Percentiles rank a stretch among this genome's conserved stretches.
phyloP scores from a whole-genome alignment of 2,113 vertebrate genomes.

The Nestor notabilis region DNA sequence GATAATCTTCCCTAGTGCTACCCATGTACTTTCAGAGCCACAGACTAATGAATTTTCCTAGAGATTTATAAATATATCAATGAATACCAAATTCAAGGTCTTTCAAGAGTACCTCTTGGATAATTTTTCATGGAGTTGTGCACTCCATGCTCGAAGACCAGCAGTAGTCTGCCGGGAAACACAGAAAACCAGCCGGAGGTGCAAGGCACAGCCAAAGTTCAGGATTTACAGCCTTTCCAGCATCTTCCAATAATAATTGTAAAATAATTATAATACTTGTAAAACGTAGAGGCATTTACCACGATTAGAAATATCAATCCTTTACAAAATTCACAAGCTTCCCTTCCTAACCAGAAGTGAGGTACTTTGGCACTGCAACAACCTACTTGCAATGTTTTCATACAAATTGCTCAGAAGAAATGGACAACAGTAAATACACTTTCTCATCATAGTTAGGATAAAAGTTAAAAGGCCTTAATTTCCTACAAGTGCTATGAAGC shows the following conservation, averaged over 20 bases:
- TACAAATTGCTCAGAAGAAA: not conserved
- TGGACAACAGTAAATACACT: not conserved
- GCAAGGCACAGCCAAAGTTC: not conserved
- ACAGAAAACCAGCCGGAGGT: not conserved
- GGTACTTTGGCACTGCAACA: not conserved
- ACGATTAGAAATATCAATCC: not conserved
- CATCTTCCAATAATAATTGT: not conserved
- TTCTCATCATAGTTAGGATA: not conserved
- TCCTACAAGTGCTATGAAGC: not conserved
- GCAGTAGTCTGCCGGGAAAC: not conserved
- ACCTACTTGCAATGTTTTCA: not conserved
- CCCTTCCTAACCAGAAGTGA: not conserved
- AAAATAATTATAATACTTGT: not conserved
- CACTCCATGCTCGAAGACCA: accelerated
- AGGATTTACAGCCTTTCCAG: not conserved
- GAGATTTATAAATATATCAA: not conserved
- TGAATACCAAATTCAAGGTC: not conserved
- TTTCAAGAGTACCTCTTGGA: not conserved
- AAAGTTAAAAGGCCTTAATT: not conserved
- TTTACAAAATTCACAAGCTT: not conserved
- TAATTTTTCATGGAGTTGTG: not conserved
- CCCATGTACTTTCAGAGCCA: not conserved
- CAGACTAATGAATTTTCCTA: not conserved
- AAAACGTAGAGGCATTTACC: not conserved
- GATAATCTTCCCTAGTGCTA: not conserved